Conservation (phyloP, 2,113 vertebrate genomes). For the Laterallus jamaicensis region DNA sequence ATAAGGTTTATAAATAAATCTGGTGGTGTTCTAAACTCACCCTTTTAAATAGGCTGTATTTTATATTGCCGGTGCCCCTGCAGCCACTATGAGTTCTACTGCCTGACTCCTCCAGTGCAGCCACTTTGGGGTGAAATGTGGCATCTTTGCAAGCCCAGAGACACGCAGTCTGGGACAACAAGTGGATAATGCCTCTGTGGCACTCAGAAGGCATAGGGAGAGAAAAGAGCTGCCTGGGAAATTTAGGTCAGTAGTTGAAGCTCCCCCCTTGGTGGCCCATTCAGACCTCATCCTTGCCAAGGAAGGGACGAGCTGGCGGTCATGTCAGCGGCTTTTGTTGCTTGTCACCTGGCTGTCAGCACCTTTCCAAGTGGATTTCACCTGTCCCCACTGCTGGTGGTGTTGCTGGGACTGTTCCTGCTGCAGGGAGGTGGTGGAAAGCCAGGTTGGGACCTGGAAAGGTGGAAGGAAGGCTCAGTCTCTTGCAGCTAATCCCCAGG, state of each 20-base stretch:
- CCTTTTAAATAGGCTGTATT: rapidly evolving
- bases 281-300: not conserved
- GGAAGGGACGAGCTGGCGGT: not conserved
- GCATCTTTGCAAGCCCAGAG: not conserved
- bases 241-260: not conserved
- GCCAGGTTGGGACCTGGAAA: not conserved
- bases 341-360: not conserved
- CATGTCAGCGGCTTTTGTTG: not conserved
- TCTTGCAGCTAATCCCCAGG: not conserved
- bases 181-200: not conserved
- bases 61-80: not conserved
- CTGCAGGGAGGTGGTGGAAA: rapidly evolving
- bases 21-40: not conserved
- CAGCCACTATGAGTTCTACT: rapidly evolving
- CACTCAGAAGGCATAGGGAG: not conserved
- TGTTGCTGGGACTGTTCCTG: rapidly evolving
- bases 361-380: not conserved
- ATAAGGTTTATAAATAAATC: not conserved
- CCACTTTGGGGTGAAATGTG: not conserved
- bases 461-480: rapidly evolving
- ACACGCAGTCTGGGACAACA: rapidly evolving
- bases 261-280: not conserved
- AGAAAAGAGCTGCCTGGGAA: not conserved
- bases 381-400: rapidly evolving
- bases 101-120: rapidly evolving